A percentile compares a stretch with the other conserved stretches of the same genome.
These are phyloP conservation scores for Nesogale talazaci DNA, from an alignment of 2,113 vertebrate species.

Conservation along the genomic window DNA sequence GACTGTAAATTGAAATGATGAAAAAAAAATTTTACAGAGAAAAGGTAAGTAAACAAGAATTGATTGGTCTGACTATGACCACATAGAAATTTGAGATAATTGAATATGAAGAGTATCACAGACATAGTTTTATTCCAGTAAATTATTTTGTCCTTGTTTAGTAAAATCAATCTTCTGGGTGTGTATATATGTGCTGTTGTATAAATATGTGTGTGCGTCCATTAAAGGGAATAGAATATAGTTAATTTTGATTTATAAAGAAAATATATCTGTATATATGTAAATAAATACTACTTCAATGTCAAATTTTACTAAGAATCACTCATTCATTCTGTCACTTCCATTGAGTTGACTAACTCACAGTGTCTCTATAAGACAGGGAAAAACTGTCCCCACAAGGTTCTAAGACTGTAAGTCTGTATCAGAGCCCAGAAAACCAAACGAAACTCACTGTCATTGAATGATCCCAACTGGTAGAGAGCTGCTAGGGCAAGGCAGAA, in stretches of 20 bases:
- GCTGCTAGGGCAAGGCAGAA: too few species aligned
- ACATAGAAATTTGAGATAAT: slow-evolving; percentile 49
- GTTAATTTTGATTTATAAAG: slow-evolving; percentile 24
- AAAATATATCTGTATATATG: neutral
- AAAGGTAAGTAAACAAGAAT: slow-evolving; percentile 15
- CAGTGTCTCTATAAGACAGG: too few species aligned
- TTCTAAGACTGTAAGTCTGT: too few species aligned
- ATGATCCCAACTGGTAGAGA: too few species aligned
- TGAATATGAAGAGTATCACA: slow-evolving; percentile 40
- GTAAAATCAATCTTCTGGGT: too few species aligned
- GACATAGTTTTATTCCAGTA: slow-evolving; percentile 14
- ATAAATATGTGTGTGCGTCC: too few species aligned
- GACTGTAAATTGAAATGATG: neutral
- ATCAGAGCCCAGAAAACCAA: too few species aligned
- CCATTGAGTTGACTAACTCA: too few species aligned
- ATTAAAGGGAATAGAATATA: neutral
- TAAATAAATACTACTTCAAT: slow-evolving; percentile 8
- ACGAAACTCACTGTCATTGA: too few species aligned
- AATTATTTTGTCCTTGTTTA: slow-evolving; percentile 64
- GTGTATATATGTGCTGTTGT: too few species aligned
- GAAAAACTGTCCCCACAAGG: too few species aligned
- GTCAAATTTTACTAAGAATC: neutral
- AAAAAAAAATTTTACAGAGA: neutral
- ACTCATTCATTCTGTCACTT: too few species aligned
- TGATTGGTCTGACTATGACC: neutral